These are phyloP conservation scores for Zygothrica quintamaculata DNA, from an alignment of 2,888 invertebrate species.

Conservation along the genomic window DNA sequence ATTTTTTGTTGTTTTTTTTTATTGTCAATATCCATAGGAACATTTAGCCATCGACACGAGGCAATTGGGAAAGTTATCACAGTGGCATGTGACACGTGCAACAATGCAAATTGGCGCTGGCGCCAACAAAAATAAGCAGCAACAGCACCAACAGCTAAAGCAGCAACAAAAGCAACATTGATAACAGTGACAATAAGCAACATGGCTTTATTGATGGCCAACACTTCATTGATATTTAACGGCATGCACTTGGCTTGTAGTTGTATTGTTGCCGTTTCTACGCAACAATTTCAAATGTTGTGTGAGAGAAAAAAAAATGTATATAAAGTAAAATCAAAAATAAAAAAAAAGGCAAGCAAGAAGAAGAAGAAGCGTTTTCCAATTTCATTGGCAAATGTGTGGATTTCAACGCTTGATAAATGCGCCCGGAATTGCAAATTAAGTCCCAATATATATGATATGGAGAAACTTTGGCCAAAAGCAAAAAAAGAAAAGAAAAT, in stretches of 20 bases:
- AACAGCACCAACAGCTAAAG: conserved; percentile 22
- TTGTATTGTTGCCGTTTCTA: conserved; percentile 60
- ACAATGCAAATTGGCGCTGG: conserved; percentile 65
- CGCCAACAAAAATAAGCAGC: conserved; percentile 39
- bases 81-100: conserved; percentile 58
- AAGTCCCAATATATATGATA: conserved; percentile 35
- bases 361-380: conserved; percentile 56
- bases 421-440: conserved; percentile 73
- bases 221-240: conserved; percentile 66
- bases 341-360: no score
- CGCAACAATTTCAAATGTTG: conserved; percentile 70
- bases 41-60: conserved; percentile 27
- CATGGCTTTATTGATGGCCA: conserved; percentile 15
- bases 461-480: conserved; percentile 61
- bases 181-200: conserved; percentile 14
- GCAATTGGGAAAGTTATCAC: conserved; percentile 46
- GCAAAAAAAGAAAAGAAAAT: conserved; percentile 5
- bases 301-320: no score
- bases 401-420: conserved; percentile 26
- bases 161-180: conserved; percentile 19
- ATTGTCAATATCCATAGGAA: conserved; percentile 18
- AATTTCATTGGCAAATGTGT: conserved; percentile 68
- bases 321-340: conserved; percentile 18
- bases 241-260: conserved; percentile 57
- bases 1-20: conserved; percentile 6